Evolutionary conservation across 2,888 invertebrate genomes (phyloP), one percentile per base, ranked within the genome.

Genomic region (Hypomecis atomaria): DNA sequence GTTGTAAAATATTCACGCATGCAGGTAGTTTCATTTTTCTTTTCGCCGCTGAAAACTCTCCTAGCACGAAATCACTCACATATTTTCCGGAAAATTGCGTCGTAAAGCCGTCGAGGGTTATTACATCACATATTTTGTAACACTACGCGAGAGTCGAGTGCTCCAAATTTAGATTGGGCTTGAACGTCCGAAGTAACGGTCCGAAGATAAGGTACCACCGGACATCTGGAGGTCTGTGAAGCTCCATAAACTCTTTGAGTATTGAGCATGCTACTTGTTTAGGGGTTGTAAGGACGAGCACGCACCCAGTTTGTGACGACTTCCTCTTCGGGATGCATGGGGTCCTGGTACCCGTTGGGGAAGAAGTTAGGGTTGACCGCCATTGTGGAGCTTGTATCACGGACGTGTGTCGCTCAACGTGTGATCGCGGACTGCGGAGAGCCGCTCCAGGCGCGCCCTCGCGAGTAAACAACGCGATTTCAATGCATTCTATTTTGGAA

Each of bases 241-340:
- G 60, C 48, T 52, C 57, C 60, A 42, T 43, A 58, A 48, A 58
- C 40, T 49, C 54, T 7, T 42, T 49, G 45, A 11, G 44, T n/a
- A 43, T 36, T 10, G 36, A 13, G 55, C 42, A 13, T 8, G 54
- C 42, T 54, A 47, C 34, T 50, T 62, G 59, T 57, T 59, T 56
- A 52, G 58, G 62, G 68, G 61, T 67, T 62, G 59, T 68, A 68
- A 69, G 58, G 62, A 67, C 59, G 69, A 65, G 76, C 81, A 93
- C 94, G 88, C 93, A 94, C 94, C 94, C 94, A 94, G 80, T 94
- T 94, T 77, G 89, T 87, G 78, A 94, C 94, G 65, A 91, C 91
- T 84, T 94, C 94, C 71, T 94, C 94, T 69, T 94, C 94, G 68
- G 87, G 92, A 81, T 92, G 92, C 87, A 87, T 89, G 72, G 91